These are phyloP conservation scores for Helarctos malayanus DNA, from an alignment of 2,797 vertebrate species.

Conservation along the genomic window DNA sequence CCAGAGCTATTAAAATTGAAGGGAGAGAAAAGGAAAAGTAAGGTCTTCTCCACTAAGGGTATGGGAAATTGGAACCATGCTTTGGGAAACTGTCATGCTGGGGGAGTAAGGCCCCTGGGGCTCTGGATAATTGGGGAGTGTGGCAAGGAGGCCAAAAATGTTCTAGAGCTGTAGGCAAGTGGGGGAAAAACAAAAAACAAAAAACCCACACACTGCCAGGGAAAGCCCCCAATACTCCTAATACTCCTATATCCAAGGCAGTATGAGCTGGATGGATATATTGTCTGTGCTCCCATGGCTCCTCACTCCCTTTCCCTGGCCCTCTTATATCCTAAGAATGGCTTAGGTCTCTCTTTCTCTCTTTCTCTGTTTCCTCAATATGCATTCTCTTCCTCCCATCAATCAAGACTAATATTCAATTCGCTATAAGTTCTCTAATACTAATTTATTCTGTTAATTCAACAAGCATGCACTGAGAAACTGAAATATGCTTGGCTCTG, in stretches of 20 bases:
- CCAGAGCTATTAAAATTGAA: constrained; percentile 22
- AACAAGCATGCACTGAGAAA: constrained; percentile 16
- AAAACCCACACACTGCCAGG: neutral
- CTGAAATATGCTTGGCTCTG: neutral
- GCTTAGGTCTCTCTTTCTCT: neutral
- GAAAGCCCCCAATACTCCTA: neutral
- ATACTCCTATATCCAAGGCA: neutral
- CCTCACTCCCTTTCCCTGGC: neutral
- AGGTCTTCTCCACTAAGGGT: neutral
- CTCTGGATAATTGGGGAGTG: neutral
- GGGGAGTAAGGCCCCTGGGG: neutral
- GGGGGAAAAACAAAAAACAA: neutral
- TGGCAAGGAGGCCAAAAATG: neutral
- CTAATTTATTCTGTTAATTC: constrained; percentile 5
- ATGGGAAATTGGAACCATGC: neutral
- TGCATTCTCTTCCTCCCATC: neutral
- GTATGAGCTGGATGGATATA: neutral
- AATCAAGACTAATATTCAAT: neutral
- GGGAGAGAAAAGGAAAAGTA: neutral
- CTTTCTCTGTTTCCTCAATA: neutral
- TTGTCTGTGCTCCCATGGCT: neutral
- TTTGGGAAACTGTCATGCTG: neutral
- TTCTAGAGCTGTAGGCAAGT: neutral
- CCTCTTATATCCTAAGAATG: neutral
- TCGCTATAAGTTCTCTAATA: neutral